Percentiles rank a stretch among this genome's conserved stretches.
Conservation (phyloP, 2,797 vertebrate species). For the Alfaro cultratus region DNA sequence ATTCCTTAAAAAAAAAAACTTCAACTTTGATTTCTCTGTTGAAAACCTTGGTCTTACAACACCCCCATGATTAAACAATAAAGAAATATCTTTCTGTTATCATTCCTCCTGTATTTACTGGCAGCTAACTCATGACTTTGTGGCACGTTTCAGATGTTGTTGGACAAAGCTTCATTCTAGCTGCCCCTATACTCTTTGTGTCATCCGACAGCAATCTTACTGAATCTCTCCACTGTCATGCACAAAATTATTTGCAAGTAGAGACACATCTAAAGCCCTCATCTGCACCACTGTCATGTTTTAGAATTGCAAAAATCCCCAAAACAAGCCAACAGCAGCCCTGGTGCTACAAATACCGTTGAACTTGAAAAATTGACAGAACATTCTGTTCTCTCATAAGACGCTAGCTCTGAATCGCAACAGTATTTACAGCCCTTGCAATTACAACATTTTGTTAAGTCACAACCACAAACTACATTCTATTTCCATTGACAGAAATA, state of each 20-base stretch:
- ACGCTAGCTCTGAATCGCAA: not conserved
- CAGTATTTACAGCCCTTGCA: not conserved
- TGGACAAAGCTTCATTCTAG: not conserved
- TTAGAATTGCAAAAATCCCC: conserved; percentile 33
- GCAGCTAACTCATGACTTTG: not conserved
- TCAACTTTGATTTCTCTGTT: not conserved
- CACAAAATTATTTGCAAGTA: conserved; percentile 41
- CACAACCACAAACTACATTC: not conserved
- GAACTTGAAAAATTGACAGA: not conserved
- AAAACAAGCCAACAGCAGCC: conserved; percentile 6
- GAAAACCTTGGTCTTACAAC: not conserved
- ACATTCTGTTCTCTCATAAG: not conserved
- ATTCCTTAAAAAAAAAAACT: not conserved
- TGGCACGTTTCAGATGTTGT: not conserved
- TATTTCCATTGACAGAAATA: no score
- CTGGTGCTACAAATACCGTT: not conserved
- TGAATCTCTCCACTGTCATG: conserved; percentile 19
- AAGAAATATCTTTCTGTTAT: conserved; percentile 2
- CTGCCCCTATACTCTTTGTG: not conserved
- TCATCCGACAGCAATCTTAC: conserved; percentile 3
- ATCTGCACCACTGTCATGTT: conserved; percentile 38
- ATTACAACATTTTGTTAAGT: not conserved
- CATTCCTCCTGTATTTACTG: conserved; percentile 1
- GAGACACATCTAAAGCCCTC: conserved; percentile 44
- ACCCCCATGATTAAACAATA: not conserved